Base-by-base conservation (phyloP, 2,797 vertebrate genomes). In the Rhinichthys osculus region DNA sequence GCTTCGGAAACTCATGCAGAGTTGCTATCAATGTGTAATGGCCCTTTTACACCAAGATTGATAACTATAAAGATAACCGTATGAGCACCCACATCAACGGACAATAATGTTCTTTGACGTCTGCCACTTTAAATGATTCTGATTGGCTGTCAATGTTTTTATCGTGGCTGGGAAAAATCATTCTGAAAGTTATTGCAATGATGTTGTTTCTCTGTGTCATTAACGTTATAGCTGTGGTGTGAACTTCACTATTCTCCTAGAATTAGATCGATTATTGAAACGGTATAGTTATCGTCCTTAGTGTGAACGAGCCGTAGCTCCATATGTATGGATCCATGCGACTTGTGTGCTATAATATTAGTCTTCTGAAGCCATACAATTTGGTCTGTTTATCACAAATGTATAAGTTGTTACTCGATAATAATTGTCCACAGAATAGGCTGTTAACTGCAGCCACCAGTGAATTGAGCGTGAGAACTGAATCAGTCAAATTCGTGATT, bases 141-240 rank as follows among this genome's bases (percentile, higher is more conserved):
- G 19, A 77, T 54, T 23, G 73, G 52, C 21, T 76, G 44, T 74
- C 72, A 74, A 6, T 50, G n/a, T 72, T 72, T 42, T 42, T 23
- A 23, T 13, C 4, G 2, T n/a, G 13, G 5, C 67, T 70, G 21
- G 11, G 23, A 42, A 40, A 42, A 70, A 42, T 23, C 5, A 1
- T 40, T 70, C 67, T 27, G 70, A 62, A 62, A 62, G 59, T 62
- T n/a, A 27, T 62, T 62, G 59, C n/a, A 27, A 52, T 47, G 14
- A 16, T 72, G 16, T 33, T 0, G 13, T 47, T 33, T 14, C 27
- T 47, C 44, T 19, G 14, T 50, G 16, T 54, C 9, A 2, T 50
- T 52, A 21, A 52, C 5, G 6, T 52, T 74, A 33, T 44, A 44
- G 70, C 70, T 27, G 13, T 72, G 23, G 7, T 27, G 70, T 71